A percentile compares a stretch with the other conserved stretches of the same genome.
Evolutionary conservation across 2,888 invertebrate genomes (phyloP).

Genomic region (Melipona bicolor): DNA sequence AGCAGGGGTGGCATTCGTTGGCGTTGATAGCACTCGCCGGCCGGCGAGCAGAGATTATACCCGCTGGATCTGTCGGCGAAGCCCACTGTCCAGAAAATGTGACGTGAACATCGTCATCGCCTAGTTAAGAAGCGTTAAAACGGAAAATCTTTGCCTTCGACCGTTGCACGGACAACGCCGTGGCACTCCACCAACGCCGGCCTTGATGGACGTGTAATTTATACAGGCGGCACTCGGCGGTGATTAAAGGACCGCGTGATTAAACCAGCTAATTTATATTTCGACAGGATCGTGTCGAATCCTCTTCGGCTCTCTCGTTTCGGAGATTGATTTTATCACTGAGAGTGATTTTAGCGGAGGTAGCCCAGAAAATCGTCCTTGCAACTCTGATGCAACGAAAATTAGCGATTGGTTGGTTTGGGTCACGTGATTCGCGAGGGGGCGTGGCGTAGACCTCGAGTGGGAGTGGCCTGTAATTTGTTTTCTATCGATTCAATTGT

Average conservation of each 20-base stretch:
- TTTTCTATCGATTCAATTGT: too few relatives aligned
- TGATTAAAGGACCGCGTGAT: conserved; percentile 13
- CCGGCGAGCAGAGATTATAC: conserved; percentile 56
- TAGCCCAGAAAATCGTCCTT: too few relatives aligned
- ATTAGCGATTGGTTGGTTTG: too few relatives aligned
- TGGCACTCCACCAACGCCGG: not conserved
- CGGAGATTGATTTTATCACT: too few relatives aligned
- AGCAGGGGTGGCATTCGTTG: conserved; percentile 66
- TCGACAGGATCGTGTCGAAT: not conserved
- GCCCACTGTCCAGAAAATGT: conserved; percentile 59
- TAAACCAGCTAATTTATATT: conserved; percentile 21
- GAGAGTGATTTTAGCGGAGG: too few relatives aligned
- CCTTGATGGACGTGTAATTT: conserved; percentile 32
- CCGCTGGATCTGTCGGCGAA: conserved; percentile 52
- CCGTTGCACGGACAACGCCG: not conserved
- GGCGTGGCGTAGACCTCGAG: too few relatives aligned
- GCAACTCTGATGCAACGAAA: too few relatives aligned
- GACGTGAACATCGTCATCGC: conserved; percentile 52
- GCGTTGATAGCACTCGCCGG: conserved; percentile 61
- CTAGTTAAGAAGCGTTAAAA: conserved; percentile 53
- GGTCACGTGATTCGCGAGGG: too few relatives aligned
- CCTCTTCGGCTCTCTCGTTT: not conserved
- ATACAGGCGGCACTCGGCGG: not conserved
- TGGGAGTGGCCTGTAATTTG: too few relatives aligned
- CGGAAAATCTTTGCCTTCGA: conserved; percentile 10